Base-by-base conservation (phyloP, 2,888 invertebrate genomes). In the Temnothorax rugatulus region DNA sequence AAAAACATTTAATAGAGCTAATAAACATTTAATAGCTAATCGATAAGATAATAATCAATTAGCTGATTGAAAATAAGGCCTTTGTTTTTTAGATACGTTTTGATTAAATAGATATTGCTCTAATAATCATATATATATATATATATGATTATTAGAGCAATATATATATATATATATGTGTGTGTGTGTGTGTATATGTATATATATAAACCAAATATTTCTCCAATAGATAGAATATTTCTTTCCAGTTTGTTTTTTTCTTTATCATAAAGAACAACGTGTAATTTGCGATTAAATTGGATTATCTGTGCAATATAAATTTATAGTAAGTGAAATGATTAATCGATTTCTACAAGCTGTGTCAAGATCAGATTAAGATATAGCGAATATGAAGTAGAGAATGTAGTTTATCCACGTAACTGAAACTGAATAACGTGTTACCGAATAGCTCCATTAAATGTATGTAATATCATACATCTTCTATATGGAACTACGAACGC, bases 371-470 rank as follows among this genome's bases (percentile, higher is more conserved):
- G 38, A 29, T 34, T 47, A 61, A 61, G n/a, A 9, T 1, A 61
- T 2, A 18, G 44, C 3, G 11, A 41, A 21, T 59, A 71, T 54
- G 68, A 76, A 76, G 82, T 79, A 44, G 44, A 63, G 79, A 68
- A 61, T 81, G 75, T 75, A 84, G 85, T 89, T 90, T 90, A 91
- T 88, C 85, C 74, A 75, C 83, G 86, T 90, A 91, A 91, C 87
- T 87, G 87, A 83, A 89, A 91, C 90, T 89, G 89, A 89, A 89
- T 90, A 85, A 73, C 85, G 86, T 87, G 87, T 88, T 90, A 64
- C 86, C 84, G 76, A 75, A 84, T 84, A 84, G 82, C 84, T 82
- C 86, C 83, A 87, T 90, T 90, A 90, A 87, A 90, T 85, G 83
- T 83, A 84, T 68, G 82, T 86, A 85, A 83, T 90, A 86, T 86